Evolutionary conservation across 1,140 invertebrate genomes (phyloP), one percentile per base, ranked within the genome.

Genomic region (Spodoptera frugiperda): DNA sequence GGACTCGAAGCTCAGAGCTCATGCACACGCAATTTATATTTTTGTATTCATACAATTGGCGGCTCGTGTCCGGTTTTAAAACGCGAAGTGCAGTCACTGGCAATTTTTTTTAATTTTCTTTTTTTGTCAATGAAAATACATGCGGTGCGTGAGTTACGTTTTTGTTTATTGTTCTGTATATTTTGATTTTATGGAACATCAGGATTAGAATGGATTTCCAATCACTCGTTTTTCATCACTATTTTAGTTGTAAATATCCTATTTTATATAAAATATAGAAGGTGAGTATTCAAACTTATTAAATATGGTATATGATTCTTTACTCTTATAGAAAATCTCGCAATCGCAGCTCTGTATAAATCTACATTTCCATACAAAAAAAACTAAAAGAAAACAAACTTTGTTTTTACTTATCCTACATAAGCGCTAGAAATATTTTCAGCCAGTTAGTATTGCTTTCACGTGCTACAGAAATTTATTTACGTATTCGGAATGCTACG

Each of bases 21-120:
- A 54, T 49, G 65, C 14, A 15, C 21, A 46, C 44, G 25, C 9
- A 25, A 53, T 70, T 49, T 49, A 12, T 63, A 63, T 63, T 44
- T 61, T 73, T 73, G 21, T 17, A 46, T 49, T 73, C 44, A 30
- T 51, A 73, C 44, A 73, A 61, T 61, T 48, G 55, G 59, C 59
- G 10, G 17, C 33, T 33, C 59, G 33, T 1, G 33, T 73, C 61
- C 55, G 55, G 46, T 61, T 67, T 63, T 46, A 44, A 63, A 63
- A 63, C n/a, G 57, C 33, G 59, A n/a, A 53, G 51, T 17, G 51
- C 14, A 11, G 25, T 59, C 57, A 15, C 33, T 61, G 15, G 30
- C 11, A 17, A 9, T 15, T 15, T 61, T 61, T 63, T 63, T 15
- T 51, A 15, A n/a, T 59, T 44, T 17, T 39, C 8, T 9, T 30